Percentiles rank a stretch among this genome's conserved stretches.
phyloP scores from a whole-genome alignment of 2,888 invertebrate species.

The Aleiodes leptofemur region DNA sequence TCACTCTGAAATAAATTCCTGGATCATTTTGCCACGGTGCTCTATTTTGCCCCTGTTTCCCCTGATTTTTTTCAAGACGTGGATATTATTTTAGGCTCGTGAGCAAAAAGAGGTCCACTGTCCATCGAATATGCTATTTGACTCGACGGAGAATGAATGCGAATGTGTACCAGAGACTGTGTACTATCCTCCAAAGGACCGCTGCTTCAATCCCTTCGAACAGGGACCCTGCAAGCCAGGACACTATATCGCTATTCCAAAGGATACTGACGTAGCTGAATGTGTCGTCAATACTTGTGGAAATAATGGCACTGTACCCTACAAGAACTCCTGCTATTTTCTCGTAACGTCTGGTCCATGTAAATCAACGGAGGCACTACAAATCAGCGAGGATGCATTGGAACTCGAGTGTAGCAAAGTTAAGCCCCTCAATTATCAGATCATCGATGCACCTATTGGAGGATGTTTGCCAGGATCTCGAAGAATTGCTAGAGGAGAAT shows the following conservation, averaged over 20 bases:
- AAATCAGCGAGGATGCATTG: slow-evolving; percentile 79
- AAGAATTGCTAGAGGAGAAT: slow-evolving; percentile 48
- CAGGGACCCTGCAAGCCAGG: slow-evolving; percentile 79
- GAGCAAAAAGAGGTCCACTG: slow-evolving; percentile 33
- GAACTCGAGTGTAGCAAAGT: slow-evolving; percentile 76
- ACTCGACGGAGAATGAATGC: slow-evolving; percentile 42
- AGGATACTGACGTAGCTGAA: slow-evolving; percentile 77
- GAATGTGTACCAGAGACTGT: slow-evolving; percentile 65
- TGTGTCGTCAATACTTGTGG: slow-evolving; percentile 80
- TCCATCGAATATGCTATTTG: slow-evolving; percentile 49
- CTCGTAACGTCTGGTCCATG: slow-evolving; percentile 75
- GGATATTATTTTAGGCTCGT: neutral
- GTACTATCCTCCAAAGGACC: slow-evolving; percentile 79
- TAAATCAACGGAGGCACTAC: slow-evolving; percentile 75
- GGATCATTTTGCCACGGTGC: neutral
- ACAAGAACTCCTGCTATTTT: slow-evolving; percentile 74
- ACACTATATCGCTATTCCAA: slow-evolving; percentile 77
- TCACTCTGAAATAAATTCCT: neutral
- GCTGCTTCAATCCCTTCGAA: slow-evolving; percentile 80
- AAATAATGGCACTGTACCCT: slow-evolving; percentile 75
- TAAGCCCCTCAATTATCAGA: slow-evolving; percentile 36
- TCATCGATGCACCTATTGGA: slow-evolving; percentile 49
- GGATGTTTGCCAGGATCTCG: slow-evolving; percentile 50
- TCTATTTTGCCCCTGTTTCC: neutral
- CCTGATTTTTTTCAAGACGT: neutral